phyloP scores from a whole-genome alignment of 2,888 invertebrate species.

The Amblyjoppa proteus region DNA sequence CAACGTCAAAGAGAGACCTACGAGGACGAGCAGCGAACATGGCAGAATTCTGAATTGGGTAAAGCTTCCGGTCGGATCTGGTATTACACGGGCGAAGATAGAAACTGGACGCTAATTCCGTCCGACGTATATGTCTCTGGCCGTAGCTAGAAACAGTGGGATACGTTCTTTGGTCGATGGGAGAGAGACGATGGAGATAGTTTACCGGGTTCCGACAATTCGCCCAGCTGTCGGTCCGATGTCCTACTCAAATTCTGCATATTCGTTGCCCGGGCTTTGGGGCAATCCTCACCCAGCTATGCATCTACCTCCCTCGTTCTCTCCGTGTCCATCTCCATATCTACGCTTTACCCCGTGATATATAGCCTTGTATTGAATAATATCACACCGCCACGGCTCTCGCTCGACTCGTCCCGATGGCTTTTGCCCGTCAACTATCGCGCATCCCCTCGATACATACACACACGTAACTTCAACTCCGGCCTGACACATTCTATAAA shows the following conservation, averaged over 20 bases:
- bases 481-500: too few relatives aligned
- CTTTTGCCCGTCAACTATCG: background rate
- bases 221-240: conserved; percentile 33
- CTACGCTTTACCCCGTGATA: background rate
- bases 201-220: conserved; percentile 18
- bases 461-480: background rate
- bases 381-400: background rate
- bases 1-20: background rate
- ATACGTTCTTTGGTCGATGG: background rate
- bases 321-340: conserved; percentile 30
- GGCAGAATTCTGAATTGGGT: background rate
- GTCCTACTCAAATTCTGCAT: conserved; percentile 31
- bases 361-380: conserved; percentile 30
- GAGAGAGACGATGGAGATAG: conserved; percentile 1
- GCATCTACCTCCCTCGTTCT: background rate
- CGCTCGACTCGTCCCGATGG: conserved; percentile 12
- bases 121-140: conserved; percentile 19
- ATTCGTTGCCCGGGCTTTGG: background rate
- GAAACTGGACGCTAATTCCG: conserved; percentile 52
- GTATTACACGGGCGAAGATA: conserved; percentile 21
- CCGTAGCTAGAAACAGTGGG: conserved; percentile 12
- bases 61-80: background rate
- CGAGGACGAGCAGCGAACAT: background rate
- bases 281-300: background rate
- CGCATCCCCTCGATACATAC: background rate